phyloP scores from a whole-genome alignment of 2,113 vertebrate species.

The Pseudopodoces humilis region DNA sequence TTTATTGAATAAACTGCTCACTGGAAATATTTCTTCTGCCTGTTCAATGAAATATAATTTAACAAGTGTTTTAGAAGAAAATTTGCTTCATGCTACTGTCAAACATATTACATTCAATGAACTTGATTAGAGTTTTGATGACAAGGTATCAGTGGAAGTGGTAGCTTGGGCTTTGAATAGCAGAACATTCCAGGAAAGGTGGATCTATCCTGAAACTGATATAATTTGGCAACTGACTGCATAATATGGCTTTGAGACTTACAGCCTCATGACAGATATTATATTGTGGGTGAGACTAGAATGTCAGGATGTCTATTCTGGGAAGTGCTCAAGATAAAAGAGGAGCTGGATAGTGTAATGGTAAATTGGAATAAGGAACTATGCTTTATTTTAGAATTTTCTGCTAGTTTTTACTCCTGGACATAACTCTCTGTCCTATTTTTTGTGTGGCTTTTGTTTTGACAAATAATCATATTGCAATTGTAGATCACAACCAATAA shows the following conservation, averaged over 20 bases:
- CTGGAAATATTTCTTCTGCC: background rate
- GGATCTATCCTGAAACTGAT: background rate
- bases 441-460: background rate
- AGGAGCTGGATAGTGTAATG: background rate
- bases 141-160: background rate
- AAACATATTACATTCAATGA: background rate
- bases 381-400: background rate
- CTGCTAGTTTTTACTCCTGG: background rate
- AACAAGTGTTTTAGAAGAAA: background rate
- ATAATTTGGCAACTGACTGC: background rate
- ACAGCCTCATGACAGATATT: background rate
- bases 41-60: background rate
- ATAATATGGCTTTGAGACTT: background rate
- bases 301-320: background rate
- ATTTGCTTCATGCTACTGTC: background rate
- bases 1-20: background rate
- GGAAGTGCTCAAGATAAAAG: background rate
- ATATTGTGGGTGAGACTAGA: background rate
- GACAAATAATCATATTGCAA: background rate
- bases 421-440: background rate
- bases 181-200: background rate
- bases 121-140: background rate
- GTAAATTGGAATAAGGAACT: background rate
- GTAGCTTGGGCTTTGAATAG: background rate
- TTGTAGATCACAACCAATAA: background rate